phyloP scores from a whole-genome alignment of 2,797 vertebrate species.

The Chromobotia macracanthus region DNA sequence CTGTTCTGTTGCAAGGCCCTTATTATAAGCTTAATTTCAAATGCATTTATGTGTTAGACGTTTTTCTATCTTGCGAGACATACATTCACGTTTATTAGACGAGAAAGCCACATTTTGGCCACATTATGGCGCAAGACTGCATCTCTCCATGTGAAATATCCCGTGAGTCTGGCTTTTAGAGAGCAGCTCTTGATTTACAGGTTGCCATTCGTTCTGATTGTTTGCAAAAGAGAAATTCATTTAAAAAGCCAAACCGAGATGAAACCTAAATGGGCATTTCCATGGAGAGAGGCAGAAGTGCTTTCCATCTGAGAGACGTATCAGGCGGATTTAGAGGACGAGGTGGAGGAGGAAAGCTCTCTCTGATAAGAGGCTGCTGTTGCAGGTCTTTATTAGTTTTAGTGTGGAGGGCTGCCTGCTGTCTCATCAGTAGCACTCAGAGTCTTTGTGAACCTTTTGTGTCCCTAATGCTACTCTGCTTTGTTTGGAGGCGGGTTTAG shows the following conservation, averaged over 20 bases:
- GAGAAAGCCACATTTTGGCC: not conserved
- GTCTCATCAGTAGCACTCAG: slow-evolving; percentile 78
- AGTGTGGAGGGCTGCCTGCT: slow-evolving; percentile 64
- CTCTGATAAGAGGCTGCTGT: slow-evolving; percentile 67
- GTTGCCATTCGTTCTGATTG: slow-evolving; percentile 55
- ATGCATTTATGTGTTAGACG: slow-evolving; percentile 34
- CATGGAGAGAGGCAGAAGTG: slow-evolving; percentile 41
- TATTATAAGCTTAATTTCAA: slow-evolving; percentile 43
- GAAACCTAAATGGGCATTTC: slow-evolving; percentile 52
- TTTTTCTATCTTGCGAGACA: not conserved
- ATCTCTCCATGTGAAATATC: slow-evolving; percentile 33
- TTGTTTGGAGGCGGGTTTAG: slow-evolving; percentile 68
- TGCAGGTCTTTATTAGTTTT: slow-evolving; percentile 79
- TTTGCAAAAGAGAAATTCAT: slow-evolving; percentile 63
- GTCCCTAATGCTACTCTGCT: slow-evolving; percentile 69
- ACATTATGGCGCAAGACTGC: not conserved
- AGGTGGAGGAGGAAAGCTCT: slow-evolving; percentile 48
- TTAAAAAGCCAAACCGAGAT: slow-evolving; percentile 59
- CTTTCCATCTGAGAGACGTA: slow-evolving; percentile 65
- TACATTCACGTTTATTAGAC: slow-evolving; percentile 10
- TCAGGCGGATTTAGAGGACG: slow-evolving; percentile 62
- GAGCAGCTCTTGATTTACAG: slow-evolving; percentile 48
- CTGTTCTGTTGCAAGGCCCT: not conserved
- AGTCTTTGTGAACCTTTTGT: slow-evolving; percentile 76
- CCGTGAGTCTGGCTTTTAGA: slow-evolving; percentile 48